Conservation (phyloP, 2,113 vertebrate genomes). For the Psammodynastes pulverulentus region DNA sequence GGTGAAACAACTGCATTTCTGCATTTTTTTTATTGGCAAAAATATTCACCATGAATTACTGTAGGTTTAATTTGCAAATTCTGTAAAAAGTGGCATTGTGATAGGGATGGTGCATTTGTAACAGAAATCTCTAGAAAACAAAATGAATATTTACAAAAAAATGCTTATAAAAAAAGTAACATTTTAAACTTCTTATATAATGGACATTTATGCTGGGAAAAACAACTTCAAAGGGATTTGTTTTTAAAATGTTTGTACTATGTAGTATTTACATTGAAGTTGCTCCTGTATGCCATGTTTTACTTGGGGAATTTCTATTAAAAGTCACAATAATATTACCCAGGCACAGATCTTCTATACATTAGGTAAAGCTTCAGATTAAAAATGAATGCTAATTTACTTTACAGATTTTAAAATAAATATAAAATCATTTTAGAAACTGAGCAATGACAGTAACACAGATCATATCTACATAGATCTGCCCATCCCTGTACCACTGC, state of each 20-base stretch:
- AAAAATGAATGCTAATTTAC: background rate
- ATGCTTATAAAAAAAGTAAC: background rate
- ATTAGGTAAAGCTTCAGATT: background rate
- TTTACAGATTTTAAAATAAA: background rate
- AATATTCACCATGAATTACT: background rate
- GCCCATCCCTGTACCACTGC: background rate
- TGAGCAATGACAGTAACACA: background rate
- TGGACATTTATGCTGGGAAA: background rate
- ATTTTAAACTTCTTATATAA: background rate
- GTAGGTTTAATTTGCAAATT: background rate
- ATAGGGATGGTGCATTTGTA: background rate
- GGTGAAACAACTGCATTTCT: background rate
- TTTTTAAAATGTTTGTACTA: background rate
- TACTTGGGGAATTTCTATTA: background rate
- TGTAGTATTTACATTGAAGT: background rate
- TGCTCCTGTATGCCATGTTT: background rate
- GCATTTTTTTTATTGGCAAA: background rate
- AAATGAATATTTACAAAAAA: background rate
- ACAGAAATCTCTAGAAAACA: background rate
- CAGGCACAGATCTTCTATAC: background rate
- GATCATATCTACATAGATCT: background rate
- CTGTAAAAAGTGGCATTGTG: background rate
- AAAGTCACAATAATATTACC: background rate
- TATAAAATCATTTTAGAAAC: background rate
- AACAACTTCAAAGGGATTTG: background rate